A percentile compares a stretch with the other conserved stretches of the same genome.
These are phyloP conservation scores for Porites cylindrica DNA, from an alignment of 92 coral and sea anemone species.

Conservation along the genomic window DNA sequence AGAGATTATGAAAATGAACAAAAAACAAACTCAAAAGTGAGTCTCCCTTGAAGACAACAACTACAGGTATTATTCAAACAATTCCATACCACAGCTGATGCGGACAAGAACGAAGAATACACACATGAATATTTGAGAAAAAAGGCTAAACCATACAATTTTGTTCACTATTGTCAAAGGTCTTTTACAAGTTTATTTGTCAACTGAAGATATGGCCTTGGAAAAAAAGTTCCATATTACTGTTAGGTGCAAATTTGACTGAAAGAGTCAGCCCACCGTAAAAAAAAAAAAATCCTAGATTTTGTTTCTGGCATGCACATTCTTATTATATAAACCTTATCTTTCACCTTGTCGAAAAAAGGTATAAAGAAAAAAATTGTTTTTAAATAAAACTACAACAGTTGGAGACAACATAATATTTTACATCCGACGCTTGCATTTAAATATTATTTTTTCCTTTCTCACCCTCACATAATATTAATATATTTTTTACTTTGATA, in stretches of 20 bases:
- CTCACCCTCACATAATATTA: not conserved
- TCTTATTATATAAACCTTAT: not conserved
- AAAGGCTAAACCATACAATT: no score
- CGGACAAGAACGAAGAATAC: no score
- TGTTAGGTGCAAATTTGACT: not conserved
- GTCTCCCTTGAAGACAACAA: no score
- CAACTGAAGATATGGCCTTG: not conserved
- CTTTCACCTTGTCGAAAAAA: not conserved
- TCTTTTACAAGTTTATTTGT: not conserved
- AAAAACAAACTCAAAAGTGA: no score
- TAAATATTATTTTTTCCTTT: conserved; percentile 21
- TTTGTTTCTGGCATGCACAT: not conserved
- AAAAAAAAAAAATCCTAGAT: not conserved
- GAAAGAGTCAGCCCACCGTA: not conserved
- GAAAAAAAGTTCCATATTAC: not conserved
- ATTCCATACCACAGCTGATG: no score
- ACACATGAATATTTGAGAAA: no score
- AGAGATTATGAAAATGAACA: no score
- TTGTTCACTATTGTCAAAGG: no score
- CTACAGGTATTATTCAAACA: no score
- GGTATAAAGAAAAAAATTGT: not conserved
- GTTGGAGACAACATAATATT: conserved; percentile 14
- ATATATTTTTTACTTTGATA: conserved; percentile 7
- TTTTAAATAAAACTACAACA: conserved; percentile 25
- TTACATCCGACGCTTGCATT: conserved; percentile 19